Evolutionary conservation across 2,888 invertebrate species (phyloP).

Genomic region (Tenthredo notha): DNA sequence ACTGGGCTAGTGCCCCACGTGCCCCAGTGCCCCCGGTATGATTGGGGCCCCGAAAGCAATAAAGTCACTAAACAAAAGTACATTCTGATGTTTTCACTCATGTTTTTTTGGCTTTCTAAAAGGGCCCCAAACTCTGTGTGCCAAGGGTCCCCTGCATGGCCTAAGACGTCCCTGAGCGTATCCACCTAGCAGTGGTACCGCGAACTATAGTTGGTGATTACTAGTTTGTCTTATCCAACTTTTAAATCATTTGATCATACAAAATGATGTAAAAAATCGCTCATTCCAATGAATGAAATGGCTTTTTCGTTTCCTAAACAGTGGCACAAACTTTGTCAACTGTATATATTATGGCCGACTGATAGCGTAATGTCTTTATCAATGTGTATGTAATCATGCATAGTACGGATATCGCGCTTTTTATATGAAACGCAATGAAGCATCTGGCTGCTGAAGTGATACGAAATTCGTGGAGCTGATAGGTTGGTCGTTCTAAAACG

Average conservation of each 20-base stretch:
- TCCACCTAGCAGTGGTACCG: not conserved
- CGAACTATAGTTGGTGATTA: not conserved
- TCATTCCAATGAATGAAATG: not conserved
- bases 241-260: not conserved
- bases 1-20: too few relatives aligned
- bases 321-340: too few relatives aligned
- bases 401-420: not conserved
- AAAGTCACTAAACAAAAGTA: too few relatives aligned
- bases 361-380: not conserved
- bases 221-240: not conserved
- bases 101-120: too few relatives aligned
- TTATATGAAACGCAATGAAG: not conserved
- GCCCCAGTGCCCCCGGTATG: too few relatives aligned
- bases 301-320: not conserved
- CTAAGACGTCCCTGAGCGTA: too few relatives aligned
- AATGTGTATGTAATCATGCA: not conserved
- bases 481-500: too few relatives aligned
- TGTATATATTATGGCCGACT: not conserved
- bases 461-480: not conserved
- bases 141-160: too few relatives aligned
- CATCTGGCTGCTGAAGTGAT: not conserved
- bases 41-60: too few relatives aligned
- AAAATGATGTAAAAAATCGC: not conserved
- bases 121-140: too few relatives aligned
- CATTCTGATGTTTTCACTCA: too few relatives aligned